Conservation (phyloP, 2,113 vertebrate genomes). For the Nycticebus coucang region DNA sequence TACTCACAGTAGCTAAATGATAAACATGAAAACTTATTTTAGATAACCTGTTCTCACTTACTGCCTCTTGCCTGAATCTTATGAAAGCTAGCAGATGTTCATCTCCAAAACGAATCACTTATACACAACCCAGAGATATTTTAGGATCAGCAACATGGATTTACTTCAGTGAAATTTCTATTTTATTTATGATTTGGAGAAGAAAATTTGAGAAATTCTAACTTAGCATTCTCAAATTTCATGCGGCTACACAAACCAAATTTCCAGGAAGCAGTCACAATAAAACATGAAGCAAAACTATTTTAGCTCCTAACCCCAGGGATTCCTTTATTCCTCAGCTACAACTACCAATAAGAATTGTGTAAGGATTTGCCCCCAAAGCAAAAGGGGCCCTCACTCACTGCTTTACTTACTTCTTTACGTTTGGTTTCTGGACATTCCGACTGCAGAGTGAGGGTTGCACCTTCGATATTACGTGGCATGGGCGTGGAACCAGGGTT, state of each 20-base stretch:
- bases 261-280: constrained; percentile 50
- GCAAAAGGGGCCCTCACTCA: not conserved
- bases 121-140: not conserved
- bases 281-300: constrained; percentile 43
- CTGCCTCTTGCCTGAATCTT: constrained; percentile 10
- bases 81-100: not conserved
- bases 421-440: constrained; percentile 98
- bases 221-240: constrained; percentile 45
- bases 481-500: constrained; percentile 98
- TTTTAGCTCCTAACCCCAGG: not conserved
- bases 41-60: constrained; percentile 24
- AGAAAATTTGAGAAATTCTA: constrained; percentile 34
- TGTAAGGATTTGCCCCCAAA: constrained; percentile 22
- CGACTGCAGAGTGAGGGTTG: constrained; percentile 97
- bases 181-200: constrained; percentile 37
- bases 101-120: constrained; percentile 53
- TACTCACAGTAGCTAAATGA: not conserved
- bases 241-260: not conserved
- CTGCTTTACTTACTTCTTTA: constrained; percentile 91
- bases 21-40: constrained; percentile 36
- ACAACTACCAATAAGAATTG: not conserved
- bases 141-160: constrained; percentile 9
- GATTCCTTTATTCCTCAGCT: not conserved
- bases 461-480: constrained; percentile 98
- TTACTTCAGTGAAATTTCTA: constrained; percentile 49